phyloP scores from a whole-genome alignment of 1,140 invertebrate species.

The Aphis gossypii region DNA sequence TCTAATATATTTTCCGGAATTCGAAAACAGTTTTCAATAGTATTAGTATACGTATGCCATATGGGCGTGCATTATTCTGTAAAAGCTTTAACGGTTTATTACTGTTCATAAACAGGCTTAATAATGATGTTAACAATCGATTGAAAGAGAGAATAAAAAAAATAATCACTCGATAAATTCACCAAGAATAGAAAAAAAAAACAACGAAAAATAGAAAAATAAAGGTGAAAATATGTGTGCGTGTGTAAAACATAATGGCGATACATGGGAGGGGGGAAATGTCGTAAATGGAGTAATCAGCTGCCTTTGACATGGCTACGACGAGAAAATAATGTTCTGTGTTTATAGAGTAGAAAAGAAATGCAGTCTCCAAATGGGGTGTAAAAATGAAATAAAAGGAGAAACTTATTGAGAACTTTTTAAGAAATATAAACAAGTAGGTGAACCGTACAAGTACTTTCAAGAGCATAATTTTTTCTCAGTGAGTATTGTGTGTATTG shows the following conservation, averaged over 20 bases:
- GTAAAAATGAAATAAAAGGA: conserved; percentile 18
- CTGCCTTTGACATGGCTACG: background rate
- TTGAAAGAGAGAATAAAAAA: background rate
- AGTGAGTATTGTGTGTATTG: background rate
- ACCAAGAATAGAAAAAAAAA: background rate
- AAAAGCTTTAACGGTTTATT: conserved; percentile 10
- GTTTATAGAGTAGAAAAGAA: background rate
- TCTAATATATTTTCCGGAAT: background rate
- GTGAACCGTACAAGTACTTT: background rate
- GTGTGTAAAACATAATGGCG: background rate
- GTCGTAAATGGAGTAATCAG: conserved; percentile 52
- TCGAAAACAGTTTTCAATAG: background rate
- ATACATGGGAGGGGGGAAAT: background rate
- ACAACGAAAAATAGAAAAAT: conserved; percentile 1
- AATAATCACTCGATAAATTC: conserved; percentile 25
- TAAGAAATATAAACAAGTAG: conserved; percentile 23
- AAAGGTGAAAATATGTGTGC: conserved; percentile 12
- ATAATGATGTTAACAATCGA: background rate
- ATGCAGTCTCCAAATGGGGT: background rate
- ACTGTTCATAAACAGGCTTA: background rate
- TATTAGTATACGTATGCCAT: background rate
- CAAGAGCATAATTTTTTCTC: background rate
- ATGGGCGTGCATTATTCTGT: background rate
- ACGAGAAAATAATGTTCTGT: conserved; percentile 32
- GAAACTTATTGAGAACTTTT: conserved; percentile 1